Evolutionary conservation across 2,797 vertebrate genomes (phyloP).

Genomic region (Enteromius thamalakanensis): DNA sequence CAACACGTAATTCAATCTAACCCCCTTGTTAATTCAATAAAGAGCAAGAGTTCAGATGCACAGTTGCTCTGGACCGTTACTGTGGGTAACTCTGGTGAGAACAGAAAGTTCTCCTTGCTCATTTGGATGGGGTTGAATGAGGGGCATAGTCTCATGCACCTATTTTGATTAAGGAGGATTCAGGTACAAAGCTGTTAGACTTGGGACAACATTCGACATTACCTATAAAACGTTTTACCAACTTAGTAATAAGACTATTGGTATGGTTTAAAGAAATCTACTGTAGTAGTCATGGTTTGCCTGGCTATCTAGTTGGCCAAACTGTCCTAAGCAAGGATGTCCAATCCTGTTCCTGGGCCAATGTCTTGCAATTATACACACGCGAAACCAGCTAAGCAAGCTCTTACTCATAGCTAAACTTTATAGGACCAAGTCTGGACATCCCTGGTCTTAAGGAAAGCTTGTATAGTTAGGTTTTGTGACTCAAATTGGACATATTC

Average conservation of each 20-base stretch:
- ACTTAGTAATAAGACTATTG: not conserved
- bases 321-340: not conserved
- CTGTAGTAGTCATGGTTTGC: not conserved
- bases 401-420: not conserved
- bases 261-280: not conserved
- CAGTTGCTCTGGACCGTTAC: slow-evolving; percentile 11
- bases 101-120: not conserved
- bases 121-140: not conserved
- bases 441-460: not conserved
- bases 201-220: not conserved
- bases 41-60: slow-evolving; percentile 17
- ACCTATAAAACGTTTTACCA: not conserved
- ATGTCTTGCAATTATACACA: not conserved
- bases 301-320: not conserved
- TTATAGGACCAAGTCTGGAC: not conserved
- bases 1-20: slow-evolving; percentile 48
- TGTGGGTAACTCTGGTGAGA: not conserved
- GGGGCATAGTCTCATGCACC: not conserved
- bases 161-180: not conserved
- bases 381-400: not conserved
- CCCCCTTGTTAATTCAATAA: slow-evolving; percentile 42
- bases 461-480: not conserved
- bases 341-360: not conserved
- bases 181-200: not conserved
- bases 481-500: not conserved